Evolutionary conservation across 2,888 invertebrate genomes (phyloP), one percentile per base, ranked within the genome.

Genomic region (Chesias legatella): DNA sequence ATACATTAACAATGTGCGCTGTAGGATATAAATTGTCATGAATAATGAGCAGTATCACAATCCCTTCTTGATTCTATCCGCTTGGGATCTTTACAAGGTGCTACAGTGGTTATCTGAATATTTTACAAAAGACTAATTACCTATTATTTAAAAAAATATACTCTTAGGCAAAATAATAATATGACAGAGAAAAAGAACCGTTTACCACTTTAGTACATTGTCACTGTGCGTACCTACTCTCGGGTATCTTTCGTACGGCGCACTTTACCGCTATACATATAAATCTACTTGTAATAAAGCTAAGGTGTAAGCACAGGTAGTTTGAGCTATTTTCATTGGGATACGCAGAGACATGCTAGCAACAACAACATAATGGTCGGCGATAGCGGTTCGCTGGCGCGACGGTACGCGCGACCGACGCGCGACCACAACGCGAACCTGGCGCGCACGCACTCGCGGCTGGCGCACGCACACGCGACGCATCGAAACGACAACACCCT

Each of bases 301-400:
- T 57, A 64, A 25, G 69, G 68, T 74, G 61, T 71, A 22, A 45
- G 76, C 78, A 77, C 71, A 64, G 67, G 81, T 83, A 79, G 84
- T 78, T 81, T 81, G 74, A 79, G 79, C 67, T 76, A 67, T 74
- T 63, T 82, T 73, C 73, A 71, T 81, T 86, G 86, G 85, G 80
- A 69, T 73, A 78, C 78, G 74, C 89, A 89, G 89, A 88, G 88
- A 82, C 89, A 89, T 81, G 88, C 89, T 85, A 89, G 89, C 86
- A 89, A 89, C 89, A 89, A 88, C 89, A 89, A 89, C 88, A 85
- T 89, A 76, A 65, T 86, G 82, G 78, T 79, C 63, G 85, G 80
- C 69, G 84, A 83, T 73, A 79, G 80, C 79, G 85, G 84, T 26
- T 85, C 85, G 60, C 79, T 88, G 79, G 82, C 85, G 69, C 78